phyloP scores from a whole-genome alignment of 2,888 invertebrate species.

The Troglohyphantes excavatus region DNA sequence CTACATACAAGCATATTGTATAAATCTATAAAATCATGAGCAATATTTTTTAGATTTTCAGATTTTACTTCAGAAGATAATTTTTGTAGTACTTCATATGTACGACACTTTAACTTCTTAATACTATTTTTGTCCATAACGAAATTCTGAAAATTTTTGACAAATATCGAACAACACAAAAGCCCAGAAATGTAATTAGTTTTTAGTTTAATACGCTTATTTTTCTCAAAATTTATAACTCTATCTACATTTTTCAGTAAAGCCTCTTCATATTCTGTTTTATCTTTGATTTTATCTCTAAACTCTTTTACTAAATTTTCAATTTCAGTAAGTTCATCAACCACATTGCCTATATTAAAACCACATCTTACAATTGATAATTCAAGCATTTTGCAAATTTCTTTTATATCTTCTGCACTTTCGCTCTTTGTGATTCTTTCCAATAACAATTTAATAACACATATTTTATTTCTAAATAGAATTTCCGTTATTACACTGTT shows the following conservation, averaged over 20 bases:
- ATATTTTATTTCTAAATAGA: neutral
- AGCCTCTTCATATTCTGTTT: neutral
- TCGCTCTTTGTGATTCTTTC: neutral
- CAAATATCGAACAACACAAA: neutral
- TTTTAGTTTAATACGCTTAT: neutral
- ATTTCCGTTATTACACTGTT: neutral
- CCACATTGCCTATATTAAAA: neutral
- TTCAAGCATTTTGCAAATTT: too few species aligned
- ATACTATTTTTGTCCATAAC: neutral
- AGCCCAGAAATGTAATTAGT: neutral
- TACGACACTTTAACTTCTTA: neutral
- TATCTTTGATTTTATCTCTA: neutral
- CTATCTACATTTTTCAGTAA: neutral
- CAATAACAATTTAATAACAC: neutral
- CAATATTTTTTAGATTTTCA: slow-evolving; percentile 13
- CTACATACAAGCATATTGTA: too few species aligned
- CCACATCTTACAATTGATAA: too few species aligned
- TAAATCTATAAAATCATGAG: neutral
- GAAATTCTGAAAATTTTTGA: neutral
- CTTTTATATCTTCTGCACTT: neutral
- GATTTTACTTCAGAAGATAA: neutral
- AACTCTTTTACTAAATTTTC: slow-evolving; percentile 11
- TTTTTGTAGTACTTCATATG: neutral
- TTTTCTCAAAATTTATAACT: neutral
- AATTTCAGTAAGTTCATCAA: neutral